These are phyloP conservation scores for Sarcophaga carnaria DNA, from an alignment of 2,888 invertebrate species.

Conservation along the genomic window DNA sequence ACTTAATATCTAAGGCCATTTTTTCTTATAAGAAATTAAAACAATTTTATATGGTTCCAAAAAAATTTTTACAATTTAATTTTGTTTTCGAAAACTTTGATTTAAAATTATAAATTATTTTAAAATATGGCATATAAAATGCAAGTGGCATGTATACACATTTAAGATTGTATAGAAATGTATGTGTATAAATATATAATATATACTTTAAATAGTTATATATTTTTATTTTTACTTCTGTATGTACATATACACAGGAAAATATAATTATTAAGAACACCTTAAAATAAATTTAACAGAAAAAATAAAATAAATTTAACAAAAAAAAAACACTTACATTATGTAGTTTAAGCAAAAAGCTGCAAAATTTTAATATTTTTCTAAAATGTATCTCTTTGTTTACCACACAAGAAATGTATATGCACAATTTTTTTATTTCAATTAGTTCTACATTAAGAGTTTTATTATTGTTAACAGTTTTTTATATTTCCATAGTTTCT, in stretches of 20 bases:
- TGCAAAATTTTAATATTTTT: constrained; percentile 6
- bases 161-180: background rate
- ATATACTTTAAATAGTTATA: background rate
- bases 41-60: background rate
- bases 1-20: background rate
- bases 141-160: background rate
- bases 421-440: background rate
- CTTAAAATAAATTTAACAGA: background rate
- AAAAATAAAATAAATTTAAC: background rate
- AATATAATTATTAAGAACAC: background rate
- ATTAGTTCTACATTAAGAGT: background rate
- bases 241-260: background rate
- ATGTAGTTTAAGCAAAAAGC: background rate
- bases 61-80: background rate
- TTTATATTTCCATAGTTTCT: background rate
- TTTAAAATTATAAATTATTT: background rate
- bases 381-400: constrained; percentile 23
- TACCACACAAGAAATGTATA: constrained; percentile 17
- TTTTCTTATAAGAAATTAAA: constrained; percentile 2
- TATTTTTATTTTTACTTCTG: background rate
- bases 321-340: constrained; percentile 26
- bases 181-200: background rate
- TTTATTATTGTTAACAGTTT: background rate
- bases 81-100: background rate
- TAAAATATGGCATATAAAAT: background rate